Conservation (phyloP, 2,113 vertebrate genomes). For the Illadopsis cleaveri region DNA sequence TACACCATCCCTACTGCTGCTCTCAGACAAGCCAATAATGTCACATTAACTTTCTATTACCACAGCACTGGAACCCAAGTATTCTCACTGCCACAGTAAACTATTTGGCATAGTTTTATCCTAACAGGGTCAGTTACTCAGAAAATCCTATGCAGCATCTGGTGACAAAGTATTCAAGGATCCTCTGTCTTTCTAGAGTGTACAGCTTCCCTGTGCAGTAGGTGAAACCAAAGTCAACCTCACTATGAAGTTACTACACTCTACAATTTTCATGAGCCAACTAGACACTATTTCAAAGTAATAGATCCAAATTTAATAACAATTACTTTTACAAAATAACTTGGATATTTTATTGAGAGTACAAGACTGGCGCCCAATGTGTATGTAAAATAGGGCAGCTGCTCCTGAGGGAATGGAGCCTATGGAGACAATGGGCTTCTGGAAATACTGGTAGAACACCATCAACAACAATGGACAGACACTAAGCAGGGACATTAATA, state of each 20-base stretch:
- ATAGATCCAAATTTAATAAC: not conserved
- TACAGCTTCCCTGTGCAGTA: not conserved
- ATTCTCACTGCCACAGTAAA: not conserved
- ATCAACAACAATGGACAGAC: not conserved
- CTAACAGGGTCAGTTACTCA: not conserved
- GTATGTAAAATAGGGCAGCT: not conserved
- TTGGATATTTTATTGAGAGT: not conserved
- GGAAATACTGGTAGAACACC: not conserved
- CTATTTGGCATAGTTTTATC: not conserved
- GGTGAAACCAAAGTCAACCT: not conserved
- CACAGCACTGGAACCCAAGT: not conserved
- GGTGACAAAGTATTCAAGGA: not conserved
- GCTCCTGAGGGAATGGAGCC: not conserved
- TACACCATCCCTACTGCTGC: not conserved
- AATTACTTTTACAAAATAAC: not conserved
- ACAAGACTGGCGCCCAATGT: not conserved
- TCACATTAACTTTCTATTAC: not conserved
- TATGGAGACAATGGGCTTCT: not conserved
- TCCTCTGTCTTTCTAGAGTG: not conserved
- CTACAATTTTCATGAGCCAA: not conserved
- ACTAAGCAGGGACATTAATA: not conserved
- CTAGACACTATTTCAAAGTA: not conserved
- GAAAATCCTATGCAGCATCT: not conserved
- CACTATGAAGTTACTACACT: not conserved
- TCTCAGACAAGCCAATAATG: not conserved